Evolutionary conservation across 1,140 invertebrate genomes (phyloP).

Genomic region (Branchinecta lindahli): DNA sequence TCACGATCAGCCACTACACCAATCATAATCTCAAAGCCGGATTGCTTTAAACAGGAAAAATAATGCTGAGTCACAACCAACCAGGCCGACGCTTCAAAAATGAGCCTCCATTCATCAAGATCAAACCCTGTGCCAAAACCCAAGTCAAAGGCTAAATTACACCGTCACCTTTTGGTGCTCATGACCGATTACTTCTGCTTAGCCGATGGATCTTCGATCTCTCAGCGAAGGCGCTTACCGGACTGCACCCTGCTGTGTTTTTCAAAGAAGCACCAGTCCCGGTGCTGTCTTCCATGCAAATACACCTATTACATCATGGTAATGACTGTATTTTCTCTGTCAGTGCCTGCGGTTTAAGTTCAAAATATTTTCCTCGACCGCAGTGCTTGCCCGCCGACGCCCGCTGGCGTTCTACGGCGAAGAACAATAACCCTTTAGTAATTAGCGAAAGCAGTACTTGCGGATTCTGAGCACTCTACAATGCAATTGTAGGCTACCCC

Average conservation of each 20-base stretch:
- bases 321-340: conserved; percentile 4
- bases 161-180: no score
- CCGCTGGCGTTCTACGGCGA: neutral
- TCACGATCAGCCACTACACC: no score
- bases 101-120: no score
- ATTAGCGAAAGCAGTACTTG: neutral
- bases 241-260: neutral
- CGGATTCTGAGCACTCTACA: no score
- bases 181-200: no score
- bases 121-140: no score
- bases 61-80: no score
- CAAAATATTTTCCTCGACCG: conserved; percentile 5
- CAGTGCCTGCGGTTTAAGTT: neutral
- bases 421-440: conserved; percentile 3
- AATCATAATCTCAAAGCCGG: no score
- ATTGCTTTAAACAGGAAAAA: no score
- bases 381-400: neutral
- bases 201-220: neutral
- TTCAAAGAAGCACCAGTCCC: neutral
- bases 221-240: neutral
- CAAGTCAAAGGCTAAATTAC: no score
- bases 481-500: no score
- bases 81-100: no score
- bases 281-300: neutral
- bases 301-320: neutral